Percentiles rank a stretch among this genome's conserved stretches.
phyloP scores from a whole-genome alignment of 2,113 vertebrate genomes.

The Leucopsar rothschildi region DNA sequence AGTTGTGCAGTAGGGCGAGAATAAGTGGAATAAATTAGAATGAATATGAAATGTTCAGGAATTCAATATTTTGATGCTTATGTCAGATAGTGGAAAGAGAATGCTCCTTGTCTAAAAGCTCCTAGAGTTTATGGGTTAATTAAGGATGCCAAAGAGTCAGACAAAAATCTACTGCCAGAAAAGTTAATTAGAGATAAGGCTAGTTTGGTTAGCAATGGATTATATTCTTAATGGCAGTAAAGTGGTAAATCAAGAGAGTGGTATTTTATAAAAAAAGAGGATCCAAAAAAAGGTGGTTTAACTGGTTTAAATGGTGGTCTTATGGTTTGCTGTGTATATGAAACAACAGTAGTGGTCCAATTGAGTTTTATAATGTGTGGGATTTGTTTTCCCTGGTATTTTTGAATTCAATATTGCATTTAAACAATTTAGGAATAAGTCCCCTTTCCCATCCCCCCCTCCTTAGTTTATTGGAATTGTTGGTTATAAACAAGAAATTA shows the following conservation, averaged over 20 bases:
- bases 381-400: neutral
- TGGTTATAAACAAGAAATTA: neutral
- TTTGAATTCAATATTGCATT: neutral
- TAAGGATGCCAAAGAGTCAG: neutral
- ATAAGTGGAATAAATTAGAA: neutral
- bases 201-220: neutral
- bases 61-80: neutral
- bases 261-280: neutral
- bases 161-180: neutral
- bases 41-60: neutral
- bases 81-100: neutral
- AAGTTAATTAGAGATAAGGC: neutral
- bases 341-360: neutral
- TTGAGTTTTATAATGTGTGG: neutral
- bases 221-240: neutral
- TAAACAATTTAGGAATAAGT: neutral
- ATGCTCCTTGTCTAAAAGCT: neutral
- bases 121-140: neutral
- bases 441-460: neutral
- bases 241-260: neutral
- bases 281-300: neutral
- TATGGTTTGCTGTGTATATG: neutral
- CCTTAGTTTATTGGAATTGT: neutral
- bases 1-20: neutral
- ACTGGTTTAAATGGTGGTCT: neutral